Conservation (phyloP, 2,888 invertebrate species). For the Alsophila aescularia region DNA sequence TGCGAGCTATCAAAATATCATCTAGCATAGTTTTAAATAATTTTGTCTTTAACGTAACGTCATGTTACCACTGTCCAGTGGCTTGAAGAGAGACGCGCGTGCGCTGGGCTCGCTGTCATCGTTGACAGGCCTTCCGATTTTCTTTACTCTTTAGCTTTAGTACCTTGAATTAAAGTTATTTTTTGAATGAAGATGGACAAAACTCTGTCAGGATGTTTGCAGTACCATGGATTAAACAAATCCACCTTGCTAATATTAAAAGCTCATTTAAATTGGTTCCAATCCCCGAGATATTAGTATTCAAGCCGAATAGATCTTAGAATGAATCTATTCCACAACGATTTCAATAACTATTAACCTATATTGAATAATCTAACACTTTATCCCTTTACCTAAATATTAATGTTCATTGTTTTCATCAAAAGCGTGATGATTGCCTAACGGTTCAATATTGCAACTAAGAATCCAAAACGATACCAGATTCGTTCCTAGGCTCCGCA, state of each 20-base stretch:
- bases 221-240: constrained; percentile 65
- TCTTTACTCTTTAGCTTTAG: constrained; percentile 6
- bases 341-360: no score
- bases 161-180: constrained; percentile 12
- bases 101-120: constrained; percentile 56
- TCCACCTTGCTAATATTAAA: constrained; percentile 71
- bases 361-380: no score
- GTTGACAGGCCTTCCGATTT: constrained; percentile 10
- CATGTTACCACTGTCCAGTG: constrained; percentile 50
- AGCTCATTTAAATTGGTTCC: constrained; percentile 60
- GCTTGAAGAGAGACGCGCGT: constrained; percentile 63
- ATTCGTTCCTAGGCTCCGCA: no score
- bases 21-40: constrained; percentile 33
- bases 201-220: constrained; percentile 40
- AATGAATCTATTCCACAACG: background rate
- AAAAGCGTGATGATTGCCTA: no score
- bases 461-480: no score
- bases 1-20: constrained; percentile 39
- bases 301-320: background rate
- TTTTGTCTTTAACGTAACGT: constrained; percentile 45
- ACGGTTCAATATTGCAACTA: no score
- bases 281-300: constrained; percentile 43
- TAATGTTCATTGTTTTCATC: no score
- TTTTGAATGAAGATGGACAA: constrained; percentile 4
- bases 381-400: no score